These are phyloP conservation scores for Ceryle rudis DNA, from an alignment of 2,797 vertebrate species.

Conservation along the genomic window DNA sequence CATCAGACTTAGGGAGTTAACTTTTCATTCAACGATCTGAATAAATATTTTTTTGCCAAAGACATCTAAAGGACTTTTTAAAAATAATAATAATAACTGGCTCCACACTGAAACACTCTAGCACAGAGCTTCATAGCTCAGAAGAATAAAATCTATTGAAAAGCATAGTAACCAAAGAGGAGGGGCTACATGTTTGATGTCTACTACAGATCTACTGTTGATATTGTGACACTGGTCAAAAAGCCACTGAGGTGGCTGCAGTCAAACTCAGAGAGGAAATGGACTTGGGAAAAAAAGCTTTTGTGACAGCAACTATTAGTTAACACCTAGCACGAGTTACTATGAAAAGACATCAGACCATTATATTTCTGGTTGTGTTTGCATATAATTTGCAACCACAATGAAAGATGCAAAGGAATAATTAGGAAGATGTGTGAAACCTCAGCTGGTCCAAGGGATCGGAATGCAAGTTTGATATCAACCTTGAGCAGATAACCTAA, in stretches of 20 bases:
- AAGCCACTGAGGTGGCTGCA: not conserved
- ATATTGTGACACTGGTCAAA: not conserved
- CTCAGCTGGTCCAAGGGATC: too few species aligned
- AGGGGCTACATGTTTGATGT: not conserved
- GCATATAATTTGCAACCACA: not conserved
- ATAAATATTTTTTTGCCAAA: not conserved
- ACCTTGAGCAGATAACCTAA: too few species aligned
- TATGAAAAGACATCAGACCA: not conserved
- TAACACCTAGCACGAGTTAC: not conserved
- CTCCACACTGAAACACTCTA: not conserved
- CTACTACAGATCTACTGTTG: not conserved
- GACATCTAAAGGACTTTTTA: not conserved
- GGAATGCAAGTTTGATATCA: too few species aligned
- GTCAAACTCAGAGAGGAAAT: not conserved
- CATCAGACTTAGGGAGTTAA: not conserved
- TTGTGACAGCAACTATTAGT: not conserved
- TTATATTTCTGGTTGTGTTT: not conserved
- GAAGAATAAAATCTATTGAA: not conserved
- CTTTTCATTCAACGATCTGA: not conserved
- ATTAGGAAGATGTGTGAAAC: not conserved
- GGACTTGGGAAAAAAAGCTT: not conserved
- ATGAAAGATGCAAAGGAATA: not conserved
- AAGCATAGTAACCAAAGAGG: not conserved
- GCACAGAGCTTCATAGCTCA: not conserved
- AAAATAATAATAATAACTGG: not conserved